A percentile compares a stretch with the other conserved stretches of the same genome.
phyloP scores from a whole-genome alignment of 2,113 vertebrate genomes.

The Rhea pennata region DNA sequence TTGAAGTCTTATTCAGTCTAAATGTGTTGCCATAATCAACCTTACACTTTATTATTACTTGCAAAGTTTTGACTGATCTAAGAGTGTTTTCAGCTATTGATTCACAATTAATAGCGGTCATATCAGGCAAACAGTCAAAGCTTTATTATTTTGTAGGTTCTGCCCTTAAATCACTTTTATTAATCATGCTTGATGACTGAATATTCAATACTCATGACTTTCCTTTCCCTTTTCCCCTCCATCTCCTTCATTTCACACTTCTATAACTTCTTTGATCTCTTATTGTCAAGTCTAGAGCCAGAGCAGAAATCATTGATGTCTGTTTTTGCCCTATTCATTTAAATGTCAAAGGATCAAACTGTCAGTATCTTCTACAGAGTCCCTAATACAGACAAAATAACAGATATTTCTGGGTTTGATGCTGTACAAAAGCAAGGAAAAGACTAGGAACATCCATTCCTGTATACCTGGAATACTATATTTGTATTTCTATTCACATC shows the following conservation, averaged over 20 bases:
- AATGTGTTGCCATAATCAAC: constrained; percentile 35
- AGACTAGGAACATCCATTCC: not conserved
- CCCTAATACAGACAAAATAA: not conserved
- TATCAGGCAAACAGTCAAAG: constrained; percentile 37
- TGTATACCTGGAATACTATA: not conserved
- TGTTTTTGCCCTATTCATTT: constrained; percentile 31
- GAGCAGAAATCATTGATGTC: constrained; percentile 7
- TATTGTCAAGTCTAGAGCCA: not conserved
- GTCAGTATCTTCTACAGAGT: not conserved
- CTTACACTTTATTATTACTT: constrained; percentile 30
- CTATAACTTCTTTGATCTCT: constrained; percentile 48
- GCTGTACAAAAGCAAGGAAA: not conserved
- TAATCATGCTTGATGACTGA: constrained; percentile 50
- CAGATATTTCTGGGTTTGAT: not conserved
- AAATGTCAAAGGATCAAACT: constrained; percentile 29
- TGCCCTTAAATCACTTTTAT: constrained; percentile 50
- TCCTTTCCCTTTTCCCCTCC: not conserved
- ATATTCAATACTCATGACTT: constrained; percentile 41
- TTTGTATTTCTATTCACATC: not conserved
- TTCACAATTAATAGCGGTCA: constrained; percentile 53
- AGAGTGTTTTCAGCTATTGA: constrained; percentile 44
- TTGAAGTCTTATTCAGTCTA: constrained; percentile 49
- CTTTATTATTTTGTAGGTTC: constrained; percentile 55
- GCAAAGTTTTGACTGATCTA: constrained; percentile 54
- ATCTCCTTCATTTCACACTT: constrained; percentile 23